Conservation (phyloP, 1,140 invertebrate genomes). For the Scaptomyza montana region DNA sequence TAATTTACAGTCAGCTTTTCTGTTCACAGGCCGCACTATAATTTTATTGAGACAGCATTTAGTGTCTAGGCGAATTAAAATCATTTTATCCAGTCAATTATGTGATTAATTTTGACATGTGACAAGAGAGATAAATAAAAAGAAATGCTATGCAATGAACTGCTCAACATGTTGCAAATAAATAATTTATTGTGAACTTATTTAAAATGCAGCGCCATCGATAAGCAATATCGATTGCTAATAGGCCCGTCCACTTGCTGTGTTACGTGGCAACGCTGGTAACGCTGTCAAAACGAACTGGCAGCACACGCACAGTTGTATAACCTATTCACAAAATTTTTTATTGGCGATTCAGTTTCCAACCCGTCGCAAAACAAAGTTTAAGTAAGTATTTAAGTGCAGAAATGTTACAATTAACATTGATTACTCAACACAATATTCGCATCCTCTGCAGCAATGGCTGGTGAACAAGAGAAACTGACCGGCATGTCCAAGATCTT, state of each 20-base stretch:
- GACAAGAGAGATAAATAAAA: constrained; percentile 9
- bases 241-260: neutral
- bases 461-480: constrained; percentile 87
- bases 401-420: neutral
- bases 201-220: constrained; percentile 1
- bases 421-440: neutral
- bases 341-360: constrained; percentile 40
- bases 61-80: neutral
- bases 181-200: neutral
- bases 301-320: constrained; percentile 58
- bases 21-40: constrained; percentile 46
- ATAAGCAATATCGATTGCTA: constrained; percentile 11
- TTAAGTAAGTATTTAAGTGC: constrained; percentile 44
- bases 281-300: constrained; percentile 12
- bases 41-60: constrained; percentile 49
- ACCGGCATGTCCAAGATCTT: constrained; percentile 87
- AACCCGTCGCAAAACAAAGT: constrained; percentile 40
- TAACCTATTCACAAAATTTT: constrained; percentile 66
- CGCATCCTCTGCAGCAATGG: constrained; percentile 84
- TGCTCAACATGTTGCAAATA: neutral
- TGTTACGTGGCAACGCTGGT: constrained; percentile 8
- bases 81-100: constrained; percentile 39
- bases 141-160: constrained; percentile 6
- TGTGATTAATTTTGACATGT: constrained; percentile 63
- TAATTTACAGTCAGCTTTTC: constrained; percentile 20